Evolutionary conservation across 2,113 vertebrate species (phyloP).

Genomic region (Stegastes partitus): DNA sequence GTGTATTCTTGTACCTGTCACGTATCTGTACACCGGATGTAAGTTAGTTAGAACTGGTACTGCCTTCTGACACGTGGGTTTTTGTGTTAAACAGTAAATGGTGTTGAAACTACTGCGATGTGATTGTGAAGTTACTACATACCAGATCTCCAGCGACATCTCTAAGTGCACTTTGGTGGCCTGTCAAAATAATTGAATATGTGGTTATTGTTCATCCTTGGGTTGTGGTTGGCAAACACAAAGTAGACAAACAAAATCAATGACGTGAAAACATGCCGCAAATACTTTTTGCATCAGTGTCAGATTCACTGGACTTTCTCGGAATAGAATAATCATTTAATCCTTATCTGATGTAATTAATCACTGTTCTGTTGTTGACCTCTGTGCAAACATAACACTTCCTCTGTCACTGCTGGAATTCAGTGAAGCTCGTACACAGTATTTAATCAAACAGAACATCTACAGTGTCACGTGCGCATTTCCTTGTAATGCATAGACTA

Average conservation of each 20-base stretch:
- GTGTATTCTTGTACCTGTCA: background rate
- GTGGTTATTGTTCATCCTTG: slow-evolving; percentile 16
- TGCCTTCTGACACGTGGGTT: too few relatives aligned
- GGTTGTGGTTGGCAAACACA: background rate
- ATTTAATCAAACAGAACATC: background rate
- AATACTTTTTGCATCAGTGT: too few relatives aligned
- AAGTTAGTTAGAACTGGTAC: too few relatives aligned
- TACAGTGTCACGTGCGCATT: background rate
- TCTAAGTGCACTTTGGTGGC: slow-evolving; percentile 93
- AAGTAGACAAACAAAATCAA: too few relatives aligned
- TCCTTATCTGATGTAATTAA: too few relatives aligned
- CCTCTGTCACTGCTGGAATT: background rate
- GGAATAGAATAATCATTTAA: too few relatives aligned
- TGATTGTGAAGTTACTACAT: slow-evolving; percentile 70
- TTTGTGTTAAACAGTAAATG: background rate
- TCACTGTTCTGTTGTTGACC: too few relatives aligned
- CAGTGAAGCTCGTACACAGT: background rate
- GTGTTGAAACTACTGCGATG: background rate
- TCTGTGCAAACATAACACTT: too few relatives aligned
- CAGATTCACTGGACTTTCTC: too few relatives aligned
- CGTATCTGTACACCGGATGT: background rate
- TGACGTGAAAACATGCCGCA: too few relatives aligned
- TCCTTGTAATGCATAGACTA: background rate
- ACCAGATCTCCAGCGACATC: slow-evolving; percentile 94
- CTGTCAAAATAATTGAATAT: slow-evolving; percentile 81